phyloP scores from a whole-genome alignment of 2,113 vertebrate genomes.

The Xyliphius kryptos region DNA sequence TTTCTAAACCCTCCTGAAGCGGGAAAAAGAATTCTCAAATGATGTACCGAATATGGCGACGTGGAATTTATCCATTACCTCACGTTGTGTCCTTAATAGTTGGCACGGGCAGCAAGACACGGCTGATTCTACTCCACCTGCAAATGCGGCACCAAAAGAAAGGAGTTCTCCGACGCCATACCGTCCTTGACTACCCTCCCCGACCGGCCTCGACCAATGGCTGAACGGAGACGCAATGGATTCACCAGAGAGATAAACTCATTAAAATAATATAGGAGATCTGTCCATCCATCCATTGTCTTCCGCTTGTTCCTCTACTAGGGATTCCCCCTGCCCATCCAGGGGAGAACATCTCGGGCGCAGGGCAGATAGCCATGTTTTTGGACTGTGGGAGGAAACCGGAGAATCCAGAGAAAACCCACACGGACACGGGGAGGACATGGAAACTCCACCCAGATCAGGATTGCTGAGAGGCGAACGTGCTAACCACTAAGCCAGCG shows the following conservation, averaged over 20 bases:
- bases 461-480: constrained; percentile 15
- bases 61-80: constrained; percentile 4
- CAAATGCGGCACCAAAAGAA: neutral
- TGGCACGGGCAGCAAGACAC: constrained; percentile 32
- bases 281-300: too few relatives aligned
- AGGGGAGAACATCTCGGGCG: too few relatives aligned
- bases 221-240: constrained; percentile 12
- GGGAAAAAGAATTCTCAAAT: too few relatives aligned
- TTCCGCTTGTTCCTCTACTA: too few relatives aligned
- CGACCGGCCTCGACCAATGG: neutral
- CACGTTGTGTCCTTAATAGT: constrained; percentile 15
- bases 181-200: constrained; percentile 18
- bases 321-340: too few relatives aligned
- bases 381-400: too few relatives aligned
- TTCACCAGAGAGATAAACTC: constrained; percentile 18
- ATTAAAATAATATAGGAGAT: too few relatives aligned
- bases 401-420: too few relatives aligned
- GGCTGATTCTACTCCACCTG: constrained; percentile 25
- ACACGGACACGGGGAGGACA: too few relatives aligned
- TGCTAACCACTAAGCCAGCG: constrained; percentile 14
- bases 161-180: constrained; percentile 2
- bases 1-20: too few relatives aligned
- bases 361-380: too few relatives aligned
- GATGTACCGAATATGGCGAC: neutral
- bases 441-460: too few relatives aligned